Evolutionary conservation across 2,797 vertebrate genomes (phyloP), one percentile per base, ranked within the genome.

Genomic region (Leptodactylus fallax): DNA sequence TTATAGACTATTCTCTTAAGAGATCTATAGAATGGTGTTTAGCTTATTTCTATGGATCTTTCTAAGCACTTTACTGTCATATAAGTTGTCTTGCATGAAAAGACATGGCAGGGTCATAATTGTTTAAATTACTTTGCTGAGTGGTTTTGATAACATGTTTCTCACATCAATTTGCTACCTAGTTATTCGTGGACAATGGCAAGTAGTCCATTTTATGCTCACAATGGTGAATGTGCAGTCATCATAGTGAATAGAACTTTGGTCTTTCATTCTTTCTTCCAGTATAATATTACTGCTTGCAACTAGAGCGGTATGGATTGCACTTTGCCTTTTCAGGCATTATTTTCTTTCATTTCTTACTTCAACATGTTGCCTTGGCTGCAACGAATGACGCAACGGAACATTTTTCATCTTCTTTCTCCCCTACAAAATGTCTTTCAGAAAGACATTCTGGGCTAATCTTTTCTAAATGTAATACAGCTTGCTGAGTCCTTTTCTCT

Each of bases 131-230:
- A 74, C 71, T 49, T 74, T 74, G 10, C 47, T 74, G 45, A 74
- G 45, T 51, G 19, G 71, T 49, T 74, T 74, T 51, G 71, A 74
- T 74, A 25, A 74, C 47, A 74, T 49, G 71, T 74, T 49, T 12
- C 9, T 49, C 71, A 74, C 45, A 74, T 74, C 71, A 49, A 19
- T 47, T 17, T 36, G 67, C 67, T 71, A 36, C 16, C 16, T 6
- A 71, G 67, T 7, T 36, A 71, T 71, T n/a, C 71, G 12, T 74
- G 45, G 71, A 49, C 45, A 45, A 74, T 10, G 4, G 12, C 11
- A 10, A 49, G 10, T 12, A 74, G 71, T 49, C 71, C 3, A 72
- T 72, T 74, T 74, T 74, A 11, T 74, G 45, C 12, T 74, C 17
- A 49, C 71, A 49, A 51, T 49, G 17, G 10, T 21, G 27, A 72